Evolutionary conservation across 2,888 invertebrate species (phyloP), one percentile per base, ranked within the genome.

Genomic region (Ephialtes manifestator): DNA sequence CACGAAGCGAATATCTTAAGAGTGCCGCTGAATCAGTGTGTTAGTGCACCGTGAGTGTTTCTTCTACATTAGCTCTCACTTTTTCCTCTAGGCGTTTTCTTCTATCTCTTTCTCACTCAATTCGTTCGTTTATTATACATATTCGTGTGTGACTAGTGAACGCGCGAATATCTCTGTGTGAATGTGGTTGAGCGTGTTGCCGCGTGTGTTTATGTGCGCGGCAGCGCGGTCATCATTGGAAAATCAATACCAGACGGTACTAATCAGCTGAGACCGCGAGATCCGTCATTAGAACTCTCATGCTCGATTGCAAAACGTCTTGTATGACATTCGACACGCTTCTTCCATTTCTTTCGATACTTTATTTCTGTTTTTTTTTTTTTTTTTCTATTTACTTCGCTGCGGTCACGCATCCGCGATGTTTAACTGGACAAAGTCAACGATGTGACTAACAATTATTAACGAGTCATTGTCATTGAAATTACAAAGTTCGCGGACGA

Each of bases 181-280:
- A 31, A 63, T 31, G 63, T 48, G 18, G 46, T 51, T 58, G 39
- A 39, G 11, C 65, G 43, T 11, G 65, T 60, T 20, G 43, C 18
- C 71, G 77, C 55, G 83, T 83, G 84, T 80, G 80, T 78, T 24
- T 85, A 67, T 84, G 81, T 77, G 63, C 55, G 89, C 88, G 88
- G 85, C 79, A 87, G 89, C 89, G 88, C 88, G 87, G 75, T 87
- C 89, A 90, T 92, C 91, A 91, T 92, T 91, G 91, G 89, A 93
- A 93, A 93, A 93, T 93, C 93, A 93, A 93, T 93, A 93, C 92
- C 91, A 92, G 91, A 91, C 92, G 90, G 90, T 89, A 91, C 92
- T 93, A 93, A 93, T 93, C 93, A 93, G 93, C 92, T 92, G 92
- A 90, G 88, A 88, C 87, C 70, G 83, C 65, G 91, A 92, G 91